Conservation (phyloP, 2,797 vertebrate species). For the Microtus obscurus region DNA sequence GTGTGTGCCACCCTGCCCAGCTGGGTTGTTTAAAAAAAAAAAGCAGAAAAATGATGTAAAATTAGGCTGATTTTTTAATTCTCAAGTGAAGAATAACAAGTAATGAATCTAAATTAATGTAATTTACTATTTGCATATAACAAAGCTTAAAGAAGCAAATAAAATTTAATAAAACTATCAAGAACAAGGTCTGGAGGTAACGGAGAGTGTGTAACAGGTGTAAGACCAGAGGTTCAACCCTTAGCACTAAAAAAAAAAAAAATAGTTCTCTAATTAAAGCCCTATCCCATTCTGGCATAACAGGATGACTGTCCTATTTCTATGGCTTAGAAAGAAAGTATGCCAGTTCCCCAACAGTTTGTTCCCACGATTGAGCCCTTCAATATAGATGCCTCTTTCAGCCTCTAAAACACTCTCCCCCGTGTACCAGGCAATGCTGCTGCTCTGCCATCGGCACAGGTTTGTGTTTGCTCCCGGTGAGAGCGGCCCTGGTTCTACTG, state of each 20-base stretch:
- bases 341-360: constrained; percentile 9
- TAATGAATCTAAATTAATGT: neutral
- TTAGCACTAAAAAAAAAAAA: neutral
- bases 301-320: constrained; percentile 56
- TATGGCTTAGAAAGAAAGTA: constrained; percentile 16
- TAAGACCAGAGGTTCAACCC: neutral
- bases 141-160: constrained; percentile 44
- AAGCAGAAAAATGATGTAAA: constrained; percentile 45
- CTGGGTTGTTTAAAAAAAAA: too few species aligned
- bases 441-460: neutral
- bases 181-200: neutral
- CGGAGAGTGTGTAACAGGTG: neutral
- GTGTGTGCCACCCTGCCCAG: too few species aligned
- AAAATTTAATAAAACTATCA: constrained; percentile 45
- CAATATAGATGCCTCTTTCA: neutral
- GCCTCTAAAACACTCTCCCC: neutral
- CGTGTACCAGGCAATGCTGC: neutral
- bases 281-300: constrained; percentile 6
- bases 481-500: neutral
- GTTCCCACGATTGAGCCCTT: constrained; percentile 4
- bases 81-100: constrained; percentile 49
- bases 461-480: neutral
- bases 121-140: neutral
- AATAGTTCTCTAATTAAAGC: constrained; percentile 54
- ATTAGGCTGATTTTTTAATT: constrained; percentile 2